A percentile compares a stretch with the other conserved stretches of the same genome.
Conservation (phyloP, 2,797 vertebrate genomes). For the Spinibarbus caldwelli region DNA sequence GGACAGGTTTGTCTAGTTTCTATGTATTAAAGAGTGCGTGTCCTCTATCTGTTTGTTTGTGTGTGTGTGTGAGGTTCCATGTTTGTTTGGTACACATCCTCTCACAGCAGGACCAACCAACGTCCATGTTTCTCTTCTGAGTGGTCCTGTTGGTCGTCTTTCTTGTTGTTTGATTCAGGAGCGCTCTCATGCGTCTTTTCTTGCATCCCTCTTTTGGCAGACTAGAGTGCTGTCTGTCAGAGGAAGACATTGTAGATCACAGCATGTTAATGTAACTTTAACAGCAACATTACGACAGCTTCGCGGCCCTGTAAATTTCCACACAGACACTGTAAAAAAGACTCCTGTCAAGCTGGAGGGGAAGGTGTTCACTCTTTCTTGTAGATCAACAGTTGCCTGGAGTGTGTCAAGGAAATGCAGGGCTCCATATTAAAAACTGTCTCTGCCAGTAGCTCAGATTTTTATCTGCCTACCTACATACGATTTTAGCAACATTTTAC, state of each 20-base stretch:
- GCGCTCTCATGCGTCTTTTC: background rate
- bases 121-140: constrained; percentile 20
- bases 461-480: background rate
- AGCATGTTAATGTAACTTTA: background rate
- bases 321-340: constrained; percentile 10
- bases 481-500: background rate
- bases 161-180: constrained; percentile 2
- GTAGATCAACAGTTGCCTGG: constrained; percentile 15
- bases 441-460: background rate
- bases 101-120: constrained; percentile 7
- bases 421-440: background rate
- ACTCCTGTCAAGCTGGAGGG: background rate
- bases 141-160: background rate
- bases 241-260: constrained; percentile 31
- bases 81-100: constrained; percentile 49
- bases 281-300: constrained; percentile 18
- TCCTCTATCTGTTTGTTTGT: background rate
- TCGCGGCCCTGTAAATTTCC: constrained; percentile 6
- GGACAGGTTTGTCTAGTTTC: constrained; percentile 18
- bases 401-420: background rate
- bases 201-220: background rate
- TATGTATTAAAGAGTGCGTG: constrained; percentile 27
- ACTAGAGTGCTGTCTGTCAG: constrained; percentile 12
- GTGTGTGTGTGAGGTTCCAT: constrained; percentile 25
- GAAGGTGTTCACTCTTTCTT: constrained; percentile 8